These are phyloP conservation scores for Sinodicranocentrus sp. DNA, from an alignment of 2,888 invertebrate genomes.

Conservation along the genomic window DNA sequence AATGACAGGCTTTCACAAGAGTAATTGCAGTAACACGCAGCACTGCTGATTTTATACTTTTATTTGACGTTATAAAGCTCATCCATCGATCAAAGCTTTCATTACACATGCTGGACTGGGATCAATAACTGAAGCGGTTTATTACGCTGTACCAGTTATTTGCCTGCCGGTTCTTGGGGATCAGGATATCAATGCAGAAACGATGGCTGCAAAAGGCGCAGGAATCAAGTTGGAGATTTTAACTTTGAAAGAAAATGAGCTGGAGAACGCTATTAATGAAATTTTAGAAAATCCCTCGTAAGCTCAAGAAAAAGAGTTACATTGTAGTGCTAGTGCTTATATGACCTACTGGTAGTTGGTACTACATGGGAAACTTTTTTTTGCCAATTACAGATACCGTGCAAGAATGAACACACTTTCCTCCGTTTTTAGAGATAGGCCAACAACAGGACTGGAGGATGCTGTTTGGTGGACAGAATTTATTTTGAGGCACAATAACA, in stretches of 20 bases:
- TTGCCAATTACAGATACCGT: slow-evolving; percentile 28
- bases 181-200: slow-evolving; percentile 71
- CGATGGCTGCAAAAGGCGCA: slow-evolving; percentile 35
- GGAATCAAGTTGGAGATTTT: slow-evolving; percentile 71
- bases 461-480: slow-evolving; percentile 38
- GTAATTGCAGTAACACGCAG: too few species aligned
- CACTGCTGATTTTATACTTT: too few species aligned
- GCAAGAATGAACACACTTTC: slow-evolving; percentile 19
- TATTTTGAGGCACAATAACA: neutral
- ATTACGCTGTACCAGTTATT: slow-evolving; percentile 65
- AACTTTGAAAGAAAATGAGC: slow-evolving; percentile 44
- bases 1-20: too few species aligned
- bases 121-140: slow-evolving; percentile 68
- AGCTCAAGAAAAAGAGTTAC: too few species aligned
- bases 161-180: slow-evolving; percentile 67
- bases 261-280: slow-evolving; percentile 50
- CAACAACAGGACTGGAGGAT: slow-evolving; percentile 24
- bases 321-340: too few species aligned
- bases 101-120: slow-evolving; percentile 71
- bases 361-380: neutral
- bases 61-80: too few species aligned
- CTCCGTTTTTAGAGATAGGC: slow-evolving; percentile 35
- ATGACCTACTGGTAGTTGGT: neutral
- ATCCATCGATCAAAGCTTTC: slow-evolving; percentile 70
- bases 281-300: slow-evolving; percentile 32